Evolutionary conservation across 1,140 invertebrate genomes (phyloP), one percentile per base, ranked within the genome.

Genomic region (Goniozus legneri): DNA sequence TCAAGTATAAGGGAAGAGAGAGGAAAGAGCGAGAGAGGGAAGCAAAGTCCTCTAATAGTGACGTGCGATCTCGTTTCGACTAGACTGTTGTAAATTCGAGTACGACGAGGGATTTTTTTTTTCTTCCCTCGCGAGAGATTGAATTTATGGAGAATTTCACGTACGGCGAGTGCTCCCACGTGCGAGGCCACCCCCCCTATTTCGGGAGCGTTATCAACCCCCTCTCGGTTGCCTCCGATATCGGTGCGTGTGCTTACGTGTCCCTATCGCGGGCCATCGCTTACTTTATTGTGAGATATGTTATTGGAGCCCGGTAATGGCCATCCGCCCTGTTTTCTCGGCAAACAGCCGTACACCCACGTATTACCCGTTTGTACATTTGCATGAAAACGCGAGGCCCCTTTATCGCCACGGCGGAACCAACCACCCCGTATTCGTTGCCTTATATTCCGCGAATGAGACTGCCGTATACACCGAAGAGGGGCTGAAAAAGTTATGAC

Each of bases 291-390:
- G 62, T 57, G 38, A 53, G 47, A 41, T 46, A 66, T 59, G 58
- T 61, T 68, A 68, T 68, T 65, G 60, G 54, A 58, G 41, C 47
- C 50, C 27, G n/a, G 40, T 58, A 58, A 65, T 60, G 58, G 54
- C 56, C 42, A 53, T 53, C 40, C 48, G 51, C 43, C 51, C 47
- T 56, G 61, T 64, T 62, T 51, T 44, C 49, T 49, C 34, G 40
- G 34, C 45, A 54, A 60, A 57, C 54, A 54, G 52, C 38, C 31
- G 53, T 42, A 53, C 41, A 30, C 12, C n/a, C 21, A 27, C 45
- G 39, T 50, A 51, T 51, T 47, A 43, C 55, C 43, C 50, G 32
- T 18, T 16, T 27, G 44, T 39, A 40, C 51, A 58, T 59, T 59
- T 59, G 55, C 56, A 58, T 58, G 34, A 35, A 47, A 59, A 59